A percentile compares a stretch with the other conserved stretches of the same genome.
Conservation (phyloP, 2,888 invertebrate genomes). For the Melieria crassipennis region DNA sequence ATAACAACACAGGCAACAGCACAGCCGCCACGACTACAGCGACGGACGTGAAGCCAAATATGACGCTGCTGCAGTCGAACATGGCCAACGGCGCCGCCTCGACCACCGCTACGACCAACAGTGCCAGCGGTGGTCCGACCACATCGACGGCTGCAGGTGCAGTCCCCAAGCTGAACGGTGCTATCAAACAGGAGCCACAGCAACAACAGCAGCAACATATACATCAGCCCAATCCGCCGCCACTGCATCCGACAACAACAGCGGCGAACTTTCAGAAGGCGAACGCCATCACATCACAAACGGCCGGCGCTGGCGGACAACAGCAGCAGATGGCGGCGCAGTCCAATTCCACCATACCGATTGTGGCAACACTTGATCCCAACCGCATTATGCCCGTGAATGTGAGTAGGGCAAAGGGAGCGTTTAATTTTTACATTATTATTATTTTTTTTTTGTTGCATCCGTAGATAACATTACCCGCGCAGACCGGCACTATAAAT, state of each 20-base stretch:
- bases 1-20: conserved; percentile 40
- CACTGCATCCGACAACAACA: conserved; percentile 53
- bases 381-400: conserved; percentile 71
- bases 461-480: conserved; percentile 77
- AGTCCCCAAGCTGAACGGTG: conserved; percentile 50
- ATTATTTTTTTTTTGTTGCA: conserved; percentile 6
- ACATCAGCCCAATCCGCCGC: conserved; percentile 54
- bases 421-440: background rate
- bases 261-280: conserved; percentile 46
- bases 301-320: conserved; percentile 37
- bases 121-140: conserved; percentile 35
- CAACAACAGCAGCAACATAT: conserved; percentile 48
- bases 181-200: conserved; percentile 54
- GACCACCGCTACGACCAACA: conserved; percentile 28
- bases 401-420: conserved; percentile 50
- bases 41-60: conserved; percentile 48
- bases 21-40: conserved; percentile 39
- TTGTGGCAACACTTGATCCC: conserved; percentile 67
- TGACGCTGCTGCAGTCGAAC: conserved; percentile 40
- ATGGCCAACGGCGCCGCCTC: conserved; percentile 39
- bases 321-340: conserved; percentile 52
- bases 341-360: conserved; percentile 58
- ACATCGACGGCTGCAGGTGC: conserved; percentile 30
- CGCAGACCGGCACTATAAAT: conserved; percentile 78
- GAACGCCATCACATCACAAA: background rate